Conservation (phyloP, 2,113 vertebrate species). For the Oncorhynchus keta region DNA sequence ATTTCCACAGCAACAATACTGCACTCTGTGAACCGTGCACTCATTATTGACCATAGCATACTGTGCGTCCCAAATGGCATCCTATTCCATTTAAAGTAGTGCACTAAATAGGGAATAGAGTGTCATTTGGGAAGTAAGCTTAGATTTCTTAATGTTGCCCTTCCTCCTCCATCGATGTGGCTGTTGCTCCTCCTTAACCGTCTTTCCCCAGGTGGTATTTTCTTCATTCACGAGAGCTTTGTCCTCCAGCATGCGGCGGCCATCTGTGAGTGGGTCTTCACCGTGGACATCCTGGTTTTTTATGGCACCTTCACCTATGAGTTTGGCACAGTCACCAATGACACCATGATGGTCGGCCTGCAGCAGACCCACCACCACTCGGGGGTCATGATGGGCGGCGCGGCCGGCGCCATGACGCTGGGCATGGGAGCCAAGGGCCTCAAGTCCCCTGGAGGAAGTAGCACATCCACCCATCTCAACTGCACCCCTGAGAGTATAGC, state of each 20-base stretch:
- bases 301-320: constrained; percentile 92
- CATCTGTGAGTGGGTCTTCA: constrained; percentile 91
- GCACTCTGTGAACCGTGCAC: no score
- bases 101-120: no score
- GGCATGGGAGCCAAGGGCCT: constrained; percentile 73
- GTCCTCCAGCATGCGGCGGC: constrained; percentile 86
- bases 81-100: no score
- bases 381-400: constrained; percentile 66
- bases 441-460: constrained; percentile 85
- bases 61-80: no score
- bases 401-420: constrained; percentile 54
- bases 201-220: constrained; percentile 74
- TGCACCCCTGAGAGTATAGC: constrained; percentile 86
- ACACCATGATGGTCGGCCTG: constrained; percentile 84
- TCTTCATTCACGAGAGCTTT: constrained; percentile 87
- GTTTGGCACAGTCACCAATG: constrained; percentile 83
- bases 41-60: no score
- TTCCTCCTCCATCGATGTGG: no score
- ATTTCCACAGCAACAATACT: no score
- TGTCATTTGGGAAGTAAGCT: no score
- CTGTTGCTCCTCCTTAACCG: constrained; percentile 67
- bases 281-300: constrained; percentile 87
- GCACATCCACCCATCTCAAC: constrained; percentile 88
- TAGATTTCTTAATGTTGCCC: no score
- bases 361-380: constrained; percentile 71